Evolutionary conservation across 2,113 vertebrate species (phyloP), one percentile per base, ranked within the genome.

Genomic region (Misgurnus mizolepis): DNA sequence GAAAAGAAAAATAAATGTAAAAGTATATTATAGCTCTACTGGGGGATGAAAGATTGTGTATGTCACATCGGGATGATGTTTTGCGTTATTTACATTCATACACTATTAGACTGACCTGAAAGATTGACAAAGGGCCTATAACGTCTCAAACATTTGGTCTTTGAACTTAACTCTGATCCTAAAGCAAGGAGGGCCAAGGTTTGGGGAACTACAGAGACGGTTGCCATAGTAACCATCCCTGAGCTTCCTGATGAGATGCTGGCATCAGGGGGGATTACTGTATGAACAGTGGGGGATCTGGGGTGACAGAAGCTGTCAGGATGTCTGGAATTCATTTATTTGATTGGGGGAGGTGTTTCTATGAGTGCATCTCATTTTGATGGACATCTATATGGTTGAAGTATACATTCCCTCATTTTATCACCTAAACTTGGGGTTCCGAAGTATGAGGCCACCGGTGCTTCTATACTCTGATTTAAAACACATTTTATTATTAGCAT

Each of bases 221-320:
- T 82, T 79, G 69, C 83, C 74, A 84, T 81, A 67, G 80, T 67
- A 85, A 85, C 82, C 10, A 17, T 76, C 78, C 81, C 82, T 27
- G 43, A 87, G 76, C 76, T 53, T 67, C 53, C 56, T 87, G 87
- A 86, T 82, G 82, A 89, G 83, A 86, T 84, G 74, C 69, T 77
- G 71, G 68, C 47, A n/a, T 62, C 60, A 27, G 78, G 66, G 50
- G 34, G 79, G 85, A 88, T 87, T 86, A 87, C 27, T 34, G 27
- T 34, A 34, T 78, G 76, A 80, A 76, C 83, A 66, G 61, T 49
- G 76, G 79, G 80, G 77, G 77, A 80, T 83, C 76, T 84, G 76
- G 73, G 86, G 80, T 83, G 84, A 89, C 80, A 82, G 84, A 68
- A 82, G 80, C 56, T 68, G 74, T 70, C 80, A 65, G 78, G 67